Base-by-base conservation (phyloP, 2,888 invertebrate species). In the Nephrotoma appendiculata region DNA sequence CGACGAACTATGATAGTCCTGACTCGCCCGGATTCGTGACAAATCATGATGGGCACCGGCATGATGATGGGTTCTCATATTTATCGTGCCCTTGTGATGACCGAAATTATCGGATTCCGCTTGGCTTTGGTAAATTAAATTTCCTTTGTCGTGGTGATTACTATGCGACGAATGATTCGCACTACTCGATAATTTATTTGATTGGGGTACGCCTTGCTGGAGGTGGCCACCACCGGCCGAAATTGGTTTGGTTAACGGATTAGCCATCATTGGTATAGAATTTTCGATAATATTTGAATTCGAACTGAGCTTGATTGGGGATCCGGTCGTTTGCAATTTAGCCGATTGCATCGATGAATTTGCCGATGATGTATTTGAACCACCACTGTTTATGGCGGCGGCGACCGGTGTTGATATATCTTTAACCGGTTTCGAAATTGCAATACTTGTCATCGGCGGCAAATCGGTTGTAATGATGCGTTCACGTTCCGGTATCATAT, bases 1-100 rank as follows among this genome's bases (percentile, higher is more conserved):
- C 2, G 97, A 97, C 31, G 97, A 97, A 91, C 96, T 96, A 92
- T 95, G 95, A 90, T 95, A 95, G 88, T 95, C 95, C 19, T 45
- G 19, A 12, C 86, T 86, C 41, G 57, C 86, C 57, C 52, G 12
- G 15, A 86, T 86, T 41, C 57, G 41, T n/a, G 52, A 52, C 7
- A 86, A 86, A 19, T 86, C 86, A 71, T 87, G 86, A 84, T 87
- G 86, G 2, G 85, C 84, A 6, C 87, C 88, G 44, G 86, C 91
- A 87, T 92, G 92, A 87, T 91, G 91, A 88, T 92, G 92, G 2
- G 90, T 90, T 3, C 91, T 89, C 11, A 89, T 89, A 4, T 88
- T 88, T 41, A 89, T 86, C 86, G 89, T 89, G 31, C 88, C 87
- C 52, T 89, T 89, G 43, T 86, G 83, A 5, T 87, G 87, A 31